phyloP scores from a whole-genome alignment of 2,113 vertebrate genomes.

The Tupaia tana region DNA sequence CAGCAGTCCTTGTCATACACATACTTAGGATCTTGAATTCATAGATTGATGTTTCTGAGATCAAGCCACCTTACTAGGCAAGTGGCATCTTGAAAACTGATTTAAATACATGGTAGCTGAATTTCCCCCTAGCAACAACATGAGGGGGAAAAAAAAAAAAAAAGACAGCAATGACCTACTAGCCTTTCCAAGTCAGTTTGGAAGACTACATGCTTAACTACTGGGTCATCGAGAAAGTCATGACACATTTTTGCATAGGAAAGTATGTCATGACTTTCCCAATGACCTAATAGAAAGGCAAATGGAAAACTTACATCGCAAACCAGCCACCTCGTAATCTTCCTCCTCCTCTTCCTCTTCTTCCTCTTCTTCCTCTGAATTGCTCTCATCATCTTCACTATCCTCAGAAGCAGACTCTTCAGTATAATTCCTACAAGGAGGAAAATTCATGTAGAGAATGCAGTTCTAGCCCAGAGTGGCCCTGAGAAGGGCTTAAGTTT shows the following conservation, averaged over 20 bases:
- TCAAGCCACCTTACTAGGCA: neutral
- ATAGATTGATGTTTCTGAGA: neutral
- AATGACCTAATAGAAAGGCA: neutral
- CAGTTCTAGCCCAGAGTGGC: neutral
- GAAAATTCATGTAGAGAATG: neutral
- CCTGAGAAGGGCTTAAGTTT: neutral
- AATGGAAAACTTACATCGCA: conserved; percentile 91
- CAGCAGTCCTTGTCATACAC: neutral
- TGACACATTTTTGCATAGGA: no score
- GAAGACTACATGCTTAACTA: neutral
- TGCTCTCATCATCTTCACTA: conserved; percentile 89
- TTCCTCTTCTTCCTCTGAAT: conserved; percentile 88
- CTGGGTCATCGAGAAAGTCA: no score
- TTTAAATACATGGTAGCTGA: neutral
- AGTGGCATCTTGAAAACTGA: neutral
- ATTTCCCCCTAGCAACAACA: neutral
- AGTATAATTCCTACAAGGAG: conserved; percentile 91
- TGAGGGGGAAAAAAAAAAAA: neutral
- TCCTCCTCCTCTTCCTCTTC: conserved; percentile 91
- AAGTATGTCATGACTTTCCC: no score
- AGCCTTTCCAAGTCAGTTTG: neutral
- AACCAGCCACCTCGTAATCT: conserved; percentile 92
- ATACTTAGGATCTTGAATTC: neutral
- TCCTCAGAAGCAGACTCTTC: conserved; percentile 93
- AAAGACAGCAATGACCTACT: no score